Evolutionary conservation across 2,888 invertebrate genomes (phyloP), one percentile per base, ranked within the genome.

Genomic region (Synergus umbraculus): DNA sequence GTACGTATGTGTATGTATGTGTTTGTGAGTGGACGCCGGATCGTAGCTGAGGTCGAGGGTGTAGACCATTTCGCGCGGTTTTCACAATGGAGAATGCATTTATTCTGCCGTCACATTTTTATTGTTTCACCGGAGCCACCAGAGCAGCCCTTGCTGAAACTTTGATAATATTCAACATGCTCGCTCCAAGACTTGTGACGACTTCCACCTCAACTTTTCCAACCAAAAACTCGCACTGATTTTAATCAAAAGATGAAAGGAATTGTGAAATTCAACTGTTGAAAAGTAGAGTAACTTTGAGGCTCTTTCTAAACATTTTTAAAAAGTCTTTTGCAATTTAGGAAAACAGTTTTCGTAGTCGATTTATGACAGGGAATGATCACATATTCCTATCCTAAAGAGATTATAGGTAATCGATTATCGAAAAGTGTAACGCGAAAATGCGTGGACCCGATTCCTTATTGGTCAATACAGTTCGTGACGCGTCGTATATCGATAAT

Each of bases 121-220:
- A 89, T 89, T 88, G 84, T 89, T 84, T 83, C 82, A 81, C 80
- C 81, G 43, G 18, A 76, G 78, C n/a, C 13, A 77, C 67, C 77
- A 49, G 66, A 54, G 44, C 77, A 77, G 8, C 69, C 49, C 37
- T 29, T 54, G 76, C 80, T 81, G 82, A 89, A 90, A 89, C 87
- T 88, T 89, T 88, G 86, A 89, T 90, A 89, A 88, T 88, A 90
- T 88, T 86, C 84, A 83, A 49, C 69, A 37, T 49, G 49, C 49
- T 49, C 29, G 22, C 9, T 46, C 15, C 69, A 46, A 46, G 67
- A 46, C 46, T 46, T 5, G 22, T 29, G 29, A 29, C 29, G 60
- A 63, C 60, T 63, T 54, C 5, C 18, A 29, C 0, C 13, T 63
- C 29, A 29, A 63, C 60, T 63, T 29, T 29, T 63, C 13, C 22